Evolutionary conservation across 1,140 invertebrate genomes (phyloP).

Genomic region (Pteromalus puparum): DNA sequence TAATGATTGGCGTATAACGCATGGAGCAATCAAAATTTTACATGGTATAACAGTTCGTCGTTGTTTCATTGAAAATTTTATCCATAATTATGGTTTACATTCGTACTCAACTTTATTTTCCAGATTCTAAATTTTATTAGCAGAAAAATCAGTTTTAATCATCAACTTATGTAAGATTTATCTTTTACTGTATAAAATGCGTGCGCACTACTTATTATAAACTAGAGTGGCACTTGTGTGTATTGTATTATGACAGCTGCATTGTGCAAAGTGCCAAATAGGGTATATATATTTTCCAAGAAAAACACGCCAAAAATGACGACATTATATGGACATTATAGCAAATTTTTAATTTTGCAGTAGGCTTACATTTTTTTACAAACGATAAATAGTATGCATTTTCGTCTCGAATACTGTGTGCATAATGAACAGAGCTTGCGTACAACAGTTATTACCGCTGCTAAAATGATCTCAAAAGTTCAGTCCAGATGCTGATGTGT

Average conservation of each 20-base stretch:
- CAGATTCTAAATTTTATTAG: no score
- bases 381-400: background rate
- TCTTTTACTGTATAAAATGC: slow-evolving; percentile 17
- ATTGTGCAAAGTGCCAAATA: slow-evolving; percentile 47
- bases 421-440: no score
- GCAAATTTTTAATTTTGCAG: slow-evolving; percentile 18
- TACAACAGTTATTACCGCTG: slow-evolving; percentile 25
- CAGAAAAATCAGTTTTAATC: no score
- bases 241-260: slow-evolving; percentile 35
- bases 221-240: slow-evolving; percentile 12
- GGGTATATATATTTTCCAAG: slow-evolving; percentile 34
- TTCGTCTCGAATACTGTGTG: slow-evolving; percentile 15
- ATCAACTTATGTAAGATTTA: slow-evolving; percentile 2
- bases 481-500: background rate
- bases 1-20: no score
- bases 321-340: background rate
- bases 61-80: no score
- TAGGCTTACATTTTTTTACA: background rate
- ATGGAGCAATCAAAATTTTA: no score
- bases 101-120: no score
- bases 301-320: slow-evolving; percentile 9
- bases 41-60: no score
- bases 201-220: slow-evolving; percentile 31
- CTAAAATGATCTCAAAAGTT: slow-evolving; percentile 42
- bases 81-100: no score